phyloP scores from a whole-genome alignment of 2,113 vertebrate genomes.

The Pituophis catenifer region DNA sequence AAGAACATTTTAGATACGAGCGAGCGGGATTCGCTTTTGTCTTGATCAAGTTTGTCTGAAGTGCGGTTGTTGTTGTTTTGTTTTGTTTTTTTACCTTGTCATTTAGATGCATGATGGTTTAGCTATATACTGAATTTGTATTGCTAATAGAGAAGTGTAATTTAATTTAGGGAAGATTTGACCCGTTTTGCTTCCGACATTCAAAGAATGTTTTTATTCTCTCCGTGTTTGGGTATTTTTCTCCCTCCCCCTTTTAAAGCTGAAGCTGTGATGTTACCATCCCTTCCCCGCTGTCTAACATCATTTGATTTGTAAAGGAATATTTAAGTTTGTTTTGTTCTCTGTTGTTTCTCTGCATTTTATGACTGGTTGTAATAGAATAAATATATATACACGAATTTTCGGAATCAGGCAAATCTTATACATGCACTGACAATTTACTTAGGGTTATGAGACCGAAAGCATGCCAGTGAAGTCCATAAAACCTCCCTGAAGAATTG shows the following conservation, averaged over 20 bases:
- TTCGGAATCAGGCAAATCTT: slow-evolving; percentile 32
- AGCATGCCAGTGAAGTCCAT: not conserved
- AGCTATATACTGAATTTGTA: slow-evolving; percentile 31
- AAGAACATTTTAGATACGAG: slow-evolving; percentile 79
- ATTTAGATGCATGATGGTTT: slow-evolving; percentile 44
- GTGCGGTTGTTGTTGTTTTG: not conserved
- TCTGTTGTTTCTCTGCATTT: slow-evolving; percentile 17
- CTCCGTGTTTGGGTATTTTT: not conserved
- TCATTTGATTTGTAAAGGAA: slow-evolving; percentile 42
- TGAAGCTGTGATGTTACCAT: not conserved
- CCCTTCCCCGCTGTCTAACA: slow-evolving; percentile 6
- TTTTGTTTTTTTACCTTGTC: slow-evolving; percentile 40
- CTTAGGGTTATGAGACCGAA: slow-evolving; percentile 11
- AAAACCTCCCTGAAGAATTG: not conserved
- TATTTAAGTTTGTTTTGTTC: slow-evolving; percentile 12
- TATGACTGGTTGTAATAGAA: slow-evolving; percentile 30
- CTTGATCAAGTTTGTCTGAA: slow-evolving; percentile 49
- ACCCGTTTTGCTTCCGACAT: slow-evolving; percentile 54
- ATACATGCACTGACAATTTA: slow-evolving; percentile 20
- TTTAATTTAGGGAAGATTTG: slow-evolving; percentile 55
- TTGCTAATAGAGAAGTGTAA: slow-evolving; percentile 59
- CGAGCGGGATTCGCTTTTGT: slow-evolving; percentile 62
- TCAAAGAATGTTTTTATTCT: slow-evolving; percentile 33
- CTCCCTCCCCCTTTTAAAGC: not conserved
- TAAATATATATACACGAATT: not conserved